Evolutionary conservation across 2,888 invertebrate genomes (phyloP), one percentile per base, ranked within the genome.

Genomic region (Venusia cambrica): DNA sequence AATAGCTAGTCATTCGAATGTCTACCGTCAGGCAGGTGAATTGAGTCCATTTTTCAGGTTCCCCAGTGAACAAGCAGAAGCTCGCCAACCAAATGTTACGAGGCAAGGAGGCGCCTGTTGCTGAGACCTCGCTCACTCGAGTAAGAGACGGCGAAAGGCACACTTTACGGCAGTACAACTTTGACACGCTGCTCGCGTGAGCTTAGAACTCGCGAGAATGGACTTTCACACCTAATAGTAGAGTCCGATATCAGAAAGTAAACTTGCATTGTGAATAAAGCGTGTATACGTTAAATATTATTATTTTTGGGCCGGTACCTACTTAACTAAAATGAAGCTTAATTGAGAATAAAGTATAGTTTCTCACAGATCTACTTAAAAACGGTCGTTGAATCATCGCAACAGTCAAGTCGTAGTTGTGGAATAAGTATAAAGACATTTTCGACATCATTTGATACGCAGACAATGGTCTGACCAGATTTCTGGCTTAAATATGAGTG

Each of bases 1-100:
- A 30, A 11, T 10, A 25, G 24, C 33, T 21, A 29, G 18, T 22
- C 11, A 31, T 29, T 31, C 26, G 17, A 22, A 16, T 37, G 55
- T 63, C 58, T 50, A 49, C 47, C 56, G 54, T 61, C 63, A 75
- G 73, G 75, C 68, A 67, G 75, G 76, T 70, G 64, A 73, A 40
- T 35, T 46, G 39, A 48, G 38, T 66, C 38, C 43, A 38, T 67
- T 58, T 77, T 87, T 28, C 90, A 94, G 94, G 94, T 76, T 92
- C 94, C 51, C 93, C 94, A 52, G 92, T 94, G 87, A 94, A 94
- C 89, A 92, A 90, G 85, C 92, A 92, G 88, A 94, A 93, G 88
- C 87, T 94, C 87, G 93, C 92, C 75, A 93, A 93, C 80, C 92
- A 92, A 79, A 81, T 90, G 87, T 89, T 90, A 78, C 90, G 92